These are phyloP conservation scores for Diceros bicornis DNA, from an alignment of 2,797 vertebrate genomes.

Conservation along the genomic window DNA sequence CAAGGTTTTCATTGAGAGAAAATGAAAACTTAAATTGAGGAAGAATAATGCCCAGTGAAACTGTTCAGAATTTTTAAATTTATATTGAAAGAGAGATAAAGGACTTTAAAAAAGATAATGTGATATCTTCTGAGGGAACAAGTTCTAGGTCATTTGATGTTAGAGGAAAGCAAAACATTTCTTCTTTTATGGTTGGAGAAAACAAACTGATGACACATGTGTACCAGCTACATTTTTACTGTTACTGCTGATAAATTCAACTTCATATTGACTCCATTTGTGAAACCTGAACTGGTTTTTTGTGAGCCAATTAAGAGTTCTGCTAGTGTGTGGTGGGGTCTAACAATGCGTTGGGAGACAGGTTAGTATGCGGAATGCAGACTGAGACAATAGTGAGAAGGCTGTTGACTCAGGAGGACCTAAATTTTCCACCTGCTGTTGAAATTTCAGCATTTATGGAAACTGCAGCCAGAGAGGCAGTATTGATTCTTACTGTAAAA, in stretches of 20 bases:
- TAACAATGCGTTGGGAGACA: background rate
- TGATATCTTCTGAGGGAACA: conserved; percentile 64
- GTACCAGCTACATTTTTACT: conserved; percentile 65
- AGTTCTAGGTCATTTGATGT: conserved; percentile 67
- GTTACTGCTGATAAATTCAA: conserved; percentile 67
- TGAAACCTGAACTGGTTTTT: conserved; percentile 62
- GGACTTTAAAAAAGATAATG: conserved; percentile 76
- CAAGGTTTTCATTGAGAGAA: conserved; percentile 51
- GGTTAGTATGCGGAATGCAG: background rate
- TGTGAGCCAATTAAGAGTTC: conserved; percentile 46
- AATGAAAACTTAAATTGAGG: background rate
- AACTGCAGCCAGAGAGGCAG: background rate
- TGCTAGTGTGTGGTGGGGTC: background rate
- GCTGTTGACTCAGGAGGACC: background rate
- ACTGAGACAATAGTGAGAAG: background rate
- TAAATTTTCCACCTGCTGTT: background rate
- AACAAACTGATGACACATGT: conserved; percentile 65
- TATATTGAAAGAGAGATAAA: conserved; percentile 69
- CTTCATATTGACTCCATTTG: conserved; percentile 61
- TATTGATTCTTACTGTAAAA: background rate
- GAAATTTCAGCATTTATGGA: background rate
- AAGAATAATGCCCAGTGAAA: conserved; percentile 17
- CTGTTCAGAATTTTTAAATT: conserved; percentile 22
- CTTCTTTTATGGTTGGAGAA: conserved; percentile 66
- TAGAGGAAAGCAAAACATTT: conserved; percentile 60